These are phyloP conservation scores for Pteropus alecto DNA, from an alignment of 2,113 vertebrate species.

Conservation along the genomic window DNA sequence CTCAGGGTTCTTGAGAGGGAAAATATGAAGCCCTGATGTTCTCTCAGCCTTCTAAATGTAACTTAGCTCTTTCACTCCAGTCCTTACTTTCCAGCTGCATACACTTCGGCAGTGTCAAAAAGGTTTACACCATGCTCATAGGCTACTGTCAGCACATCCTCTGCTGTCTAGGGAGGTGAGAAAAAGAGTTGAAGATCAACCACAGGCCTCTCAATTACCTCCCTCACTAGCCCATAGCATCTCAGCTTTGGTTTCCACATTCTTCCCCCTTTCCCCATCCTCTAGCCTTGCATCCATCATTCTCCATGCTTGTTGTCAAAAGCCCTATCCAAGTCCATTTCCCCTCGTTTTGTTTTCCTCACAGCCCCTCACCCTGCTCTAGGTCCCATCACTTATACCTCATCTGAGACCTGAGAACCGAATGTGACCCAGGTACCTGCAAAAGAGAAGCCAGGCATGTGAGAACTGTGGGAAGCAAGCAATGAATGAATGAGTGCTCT, in stretches of 20 bases:
- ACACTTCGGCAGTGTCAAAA: constrained; percentile 82
- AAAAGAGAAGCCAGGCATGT: constrained; percentile 16
- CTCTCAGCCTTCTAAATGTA: constrained; percentile 20
- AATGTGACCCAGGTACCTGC: constrained; percentile 96
- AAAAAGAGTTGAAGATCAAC: constrained; percentile 18
- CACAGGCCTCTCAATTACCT: not conserved
- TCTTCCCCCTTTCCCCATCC: not conserved
- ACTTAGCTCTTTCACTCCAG: constrained; percentile 1
- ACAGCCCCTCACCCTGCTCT: not conserved
- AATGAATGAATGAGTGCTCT: not conserved
- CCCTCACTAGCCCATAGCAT: not conserved
- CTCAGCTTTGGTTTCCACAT: not conserved
- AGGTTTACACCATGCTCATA: constrained; percentile 84
- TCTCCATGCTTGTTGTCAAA: not conserved
- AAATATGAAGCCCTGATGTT: constrained; percentile 28
- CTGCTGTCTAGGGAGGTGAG: constrained; percentile 77
- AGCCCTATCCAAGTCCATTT: not conserved
- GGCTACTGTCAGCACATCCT: constrained; percentile 81
- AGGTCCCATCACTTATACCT: constrained; percentile 84
- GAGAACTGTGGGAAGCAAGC: constrained; percentile 55
- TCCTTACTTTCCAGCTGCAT: constrained; percentile 79
- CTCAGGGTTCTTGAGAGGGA: not conserved
- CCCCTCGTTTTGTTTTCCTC: not conserved
- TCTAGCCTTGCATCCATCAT: not conserved
- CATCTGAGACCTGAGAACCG: constrained; percentile 94